Percentiles rank a stretch among this genome's conserved stretches.
Conservation (phyloP, 2,113 vertebrate species). For the Arizona elegans region DNA sequence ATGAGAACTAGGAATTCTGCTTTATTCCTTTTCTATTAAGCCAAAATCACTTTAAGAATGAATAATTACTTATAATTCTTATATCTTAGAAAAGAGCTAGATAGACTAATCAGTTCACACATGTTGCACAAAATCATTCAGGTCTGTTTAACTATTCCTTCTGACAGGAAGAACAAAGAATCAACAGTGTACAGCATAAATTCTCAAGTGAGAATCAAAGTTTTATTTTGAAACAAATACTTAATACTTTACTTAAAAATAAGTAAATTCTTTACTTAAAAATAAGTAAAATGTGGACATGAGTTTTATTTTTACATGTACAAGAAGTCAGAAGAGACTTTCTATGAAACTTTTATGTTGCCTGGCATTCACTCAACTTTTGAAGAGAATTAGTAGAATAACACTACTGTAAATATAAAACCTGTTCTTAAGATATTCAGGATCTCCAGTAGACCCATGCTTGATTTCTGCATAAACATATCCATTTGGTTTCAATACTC, state of each 20-base stretch:
- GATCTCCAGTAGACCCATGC: background rate
- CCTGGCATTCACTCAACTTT: background rate
- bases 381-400: background rate
- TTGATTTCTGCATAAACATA: background rate
- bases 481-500: background rate
- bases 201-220: background rate
- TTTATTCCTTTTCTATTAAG: background rate
- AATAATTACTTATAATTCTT: background rate
- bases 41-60: background rate
- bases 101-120: background rate
- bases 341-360: background rate
- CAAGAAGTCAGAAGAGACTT: background rate
- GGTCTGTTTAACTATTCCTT: background rate
- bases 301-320: background rate
- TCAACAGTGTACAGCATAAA: background rate
- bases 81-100: background rate
- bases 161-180: background rate
- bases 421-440: background rate
- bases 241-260: too few species aligned
- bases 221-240: background rate
- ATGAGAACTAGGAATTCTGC: background rate
- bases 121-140: background rate
- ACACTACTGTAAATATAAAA: background rate
- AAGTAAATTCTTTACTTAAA: too few species aligned
- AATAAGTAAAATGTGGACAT: background rate